These are phyloP conservation scores for Sorex fumeus DNA, from an alignment of 2,113 vertebrate species.

Conservation along the genomic window DNA sequence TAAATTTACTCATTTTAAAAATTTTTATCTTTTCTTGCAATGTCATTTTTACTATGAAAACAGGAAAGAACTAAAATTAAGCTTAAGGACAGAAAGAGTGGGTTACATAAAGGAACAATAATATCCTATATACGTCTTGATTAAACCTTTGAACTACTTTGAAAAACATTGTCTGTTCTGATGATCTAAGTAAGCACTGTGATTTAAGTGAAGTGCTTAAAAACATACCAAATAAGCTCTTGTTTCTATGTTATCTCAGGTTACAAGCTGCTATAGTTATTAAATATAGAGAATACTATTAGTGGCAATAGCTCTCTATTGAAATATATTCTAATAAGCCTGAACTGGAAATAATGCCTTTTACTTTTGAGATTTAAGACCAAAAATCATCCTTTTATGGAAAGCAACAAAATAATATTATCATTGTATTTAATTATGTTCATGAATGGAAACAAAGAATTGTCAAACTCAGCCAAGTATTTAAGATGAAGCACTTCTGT, in stretches of 20 bases:
- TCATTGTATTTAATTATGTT: background rate
- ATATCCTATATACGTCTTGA: background rate
- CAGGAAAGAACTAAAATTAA: background rate
- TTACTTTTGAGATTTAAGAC: background rate
- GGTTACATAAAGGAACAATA: background rate
- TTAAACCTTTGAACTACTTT: slow-evolving; percentile 28
- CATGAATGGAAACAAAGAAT: background rate
- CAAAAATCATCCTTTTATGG: background rate
- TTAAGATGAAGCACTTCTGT: background rate
- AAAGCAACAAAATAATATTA: background rate
- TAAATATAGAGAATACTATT: background rate
- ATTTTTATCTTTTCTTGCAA: background rate
- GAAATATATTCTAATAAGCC: background rate
- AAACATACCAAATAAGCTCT: background rate
- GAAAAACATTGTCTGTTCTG: background rate
- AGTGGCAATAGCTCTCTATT: background rate
- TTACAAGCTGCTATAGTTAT: background rate
- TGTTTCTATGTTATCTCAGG: background rate
- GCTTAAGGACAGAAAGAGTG: background rate
- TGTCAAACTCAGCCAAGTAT: background rate
- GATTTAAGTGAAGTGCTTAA: background rate
- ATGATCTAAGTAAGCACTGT: background rate
- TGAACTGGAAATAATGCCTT: background rate
- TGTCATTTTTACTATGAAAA: background rate
- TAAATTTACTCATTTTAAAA: background rate